phyloP scores from a whole-genome alignment of 2,113 vertebrate species.

The Alligator sinensis region DNA sequence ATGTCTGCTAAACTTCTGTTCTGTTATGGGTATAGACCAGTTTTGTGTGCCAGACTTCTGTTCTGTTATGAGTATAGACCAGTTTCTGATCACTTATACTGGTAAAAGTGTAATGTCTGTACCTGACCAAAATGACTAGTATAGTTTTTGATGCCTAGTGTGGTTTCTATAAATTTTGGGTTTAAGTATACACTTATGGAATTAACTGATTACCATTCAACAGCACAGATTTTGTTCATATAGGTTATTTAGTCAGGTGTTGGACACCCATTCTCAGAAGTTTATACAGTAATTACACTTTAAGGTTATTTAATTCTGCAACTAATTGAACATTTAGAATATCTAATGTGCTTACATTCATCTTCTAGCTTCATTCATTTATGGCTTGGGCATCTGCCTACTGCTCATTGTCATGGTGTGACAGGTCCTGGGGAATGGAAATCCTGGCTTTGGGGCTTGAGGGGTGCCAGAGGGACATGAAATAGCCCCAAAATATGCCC shows the following conservation, averaged over 20 bases:
- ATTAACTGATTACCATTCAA: not conserved
- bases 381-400: not conserved
- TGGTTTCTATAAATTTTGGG: not conserved
- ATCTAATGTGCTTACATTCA: not conserved
- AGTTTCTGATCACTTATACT: not conserved
- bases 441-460: no score
- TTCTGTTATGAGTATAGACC: no score
- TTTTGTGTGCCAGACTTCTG: no score
- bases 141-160: not conserved
- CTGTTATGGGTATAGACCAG: no score
- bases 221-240: not conserved
- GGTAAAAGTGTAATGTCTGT: conserved; percentile 9
- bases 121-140: conserved; percentile 22
- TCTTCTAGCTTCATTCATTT: not conserved
- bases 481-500: no score
- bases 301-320: not conserved
- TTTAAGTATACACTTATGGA: not conserved
- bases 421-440: no score
- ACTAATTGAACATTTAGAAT: not conserved
- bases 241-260: not conserved
- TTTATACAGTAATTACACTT: not conserved
- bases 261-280: not conserved
- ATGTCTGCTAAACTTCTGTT: no score
- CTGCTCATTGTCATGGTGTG: not conserved
- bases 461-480: no score